Conservation (phyloP, 2,888 invertebrate genomes). For the Cephus nigrinus region DNA sequence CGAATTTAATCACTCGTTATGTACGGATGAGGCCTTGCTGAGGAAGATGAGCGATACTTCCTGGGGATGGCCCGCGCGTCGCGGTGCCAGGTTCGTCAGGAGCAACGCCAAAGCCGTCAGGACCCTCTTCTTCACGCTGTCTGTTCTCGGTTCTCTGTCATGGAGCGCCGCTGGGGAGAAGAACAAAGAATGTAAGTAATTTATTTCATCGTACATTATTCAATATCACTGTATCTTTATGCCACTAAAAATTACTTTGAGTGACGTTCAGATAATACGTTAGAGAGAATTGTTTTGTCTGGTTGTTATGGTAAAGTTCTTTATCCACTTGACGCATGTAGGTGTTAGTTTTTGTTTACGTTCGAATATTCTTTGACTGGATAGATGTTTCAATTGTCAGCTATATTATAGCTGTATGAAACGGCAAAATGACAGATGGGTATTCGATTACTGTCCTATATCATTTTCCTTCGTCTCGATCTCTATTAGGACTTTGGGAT, state of each 20-base stretch:
- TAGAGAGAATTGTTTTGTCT: background rate
- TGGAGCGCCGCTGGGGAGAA: slow-evolving; percentile 45
- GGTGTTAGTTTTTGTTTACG: background rate
- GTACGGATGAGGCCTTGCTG: slow-evolving; percentile 11
- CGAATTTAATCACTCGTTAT: background rate
- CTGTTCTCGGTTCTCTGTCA: slow-evolving; percentile 33
- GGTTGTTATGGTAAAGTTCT: background rate
- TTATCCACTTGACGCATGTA: background rate
- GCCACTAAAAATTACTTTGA: background rate
- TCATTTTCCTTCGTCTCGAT: background rate
- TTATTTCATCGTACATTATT: background rate
- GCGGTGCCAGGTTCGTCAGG: slow-evolving; percentile 26
- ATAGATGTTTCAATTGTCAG: background rate
- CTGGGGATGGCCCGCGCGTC: slow-evolving; percentile 30
- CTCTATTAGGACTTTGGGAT: background rate
- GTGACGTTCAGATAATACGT: background rate
- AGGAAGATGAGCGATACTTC: slow-evolving; percentile 34
- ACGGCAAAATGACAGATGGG: background rate
- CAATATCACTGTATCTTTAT: background rate
- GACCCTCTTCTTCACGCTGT: background rate
- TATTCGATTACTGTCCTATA: background rate
- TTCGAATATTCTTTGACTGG: background rate
- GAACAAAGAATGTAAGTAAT: slow-evolving; percentile 56
- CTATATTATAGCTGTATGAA: background rate
- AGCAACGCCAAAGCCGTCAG: slow-evolving; percentile 7